A percentile compares a stretch with the other conserved stretches of the same genome.
Conservation (phyloP, 1,140 invertebrate species). For the Anastatus disparis region DNA sequence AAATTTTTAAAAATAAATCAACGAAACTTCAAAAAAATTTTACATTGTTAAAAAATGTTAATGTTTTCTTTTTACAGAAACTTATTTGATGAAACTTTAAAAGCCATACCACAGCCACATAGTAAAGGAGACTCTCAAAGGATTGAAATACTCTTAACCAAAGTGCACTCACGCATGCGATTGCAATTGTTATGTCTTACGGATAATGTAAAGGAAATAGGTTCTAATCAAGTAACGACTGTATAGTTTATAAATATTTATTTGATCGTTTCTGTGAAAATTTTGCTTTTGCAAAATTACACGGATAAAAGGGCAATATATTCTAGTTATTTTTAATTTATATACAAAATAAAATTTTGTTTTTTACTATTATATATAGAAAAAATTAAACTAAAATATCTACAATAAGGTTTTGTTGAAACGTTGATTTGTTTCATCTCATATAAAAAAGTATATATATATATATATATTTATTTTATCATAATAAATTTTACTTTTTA, state of each 20-base stretch:
- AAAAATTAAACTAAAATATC: neutral
- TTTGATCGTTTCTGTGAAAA: slow-evolving; percentile 5
- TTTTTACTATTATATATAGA: neutral
- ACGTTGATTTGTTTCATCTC: slow-evolving; percentile 9
- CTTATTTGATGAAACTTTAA: slow-evolving; percentile 73
- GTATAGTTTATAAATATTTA: slow-evolving; percentile 15
- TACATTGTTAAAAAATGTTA: neutral
- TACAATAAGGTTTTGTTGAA: neutral
- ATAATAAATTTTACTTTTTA: slow-evolving; percentile 33
- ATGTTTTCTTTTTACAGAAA: slow-evolving; percentile 55
- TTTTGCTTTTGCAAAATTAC: slow-evolving; percentile 21
- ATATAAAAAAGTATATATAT: slow-evolving; percentile 3
- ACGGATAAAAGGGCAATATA: slow-evolving; percentile 14
- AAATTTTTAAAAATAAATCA: slow-evolving; percentile 8
- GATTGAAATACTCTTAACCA: slow-evolving; percentile 58
- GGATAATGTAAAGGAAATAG: slow-evolving; percentile 35
- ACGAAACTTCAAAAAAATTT: neutral
- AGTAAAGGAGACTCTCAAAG: slow-evolving; percentile 59
- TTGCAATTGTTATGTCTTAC: slow-evolving; percentile 61
- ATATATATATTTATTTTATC: slow-evolving; percentile 32
- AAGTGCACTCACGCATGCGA: slow-evolving; percentile 60
- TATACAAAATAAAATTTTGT: neutral
- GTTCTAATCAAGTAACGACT: slow-evolving; percentile 3
- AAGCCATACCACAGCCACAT: slow-evolving; percentile 69
- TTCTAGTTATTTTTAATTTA: slow-evolving; percentile 27